Conservation (phyloP, 2,888 invertebrate species). For the Catocala nupta region DNA sequence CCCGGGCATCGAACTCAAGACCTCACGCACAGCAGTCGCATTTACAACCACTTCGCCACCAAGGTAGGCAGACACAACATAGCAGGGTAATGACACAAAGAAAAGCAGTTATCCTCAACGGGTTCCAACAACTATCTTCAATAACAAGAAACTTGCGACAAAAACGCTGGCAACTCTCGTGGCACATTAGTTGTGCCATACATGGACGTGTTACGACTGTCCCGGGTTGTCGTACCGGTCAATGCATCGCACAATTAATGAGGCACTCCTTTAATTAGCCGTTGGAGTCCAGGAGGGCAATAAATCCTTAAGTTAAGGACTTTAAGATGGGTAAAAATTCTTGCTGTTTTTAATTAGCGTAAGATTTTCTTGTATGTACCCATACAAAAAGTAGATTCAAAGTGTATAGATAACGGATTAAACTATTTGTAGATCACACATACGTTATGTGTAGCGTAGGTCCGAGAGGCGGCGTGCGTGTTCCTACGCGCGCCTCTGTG, state of each 20-base stretch:
- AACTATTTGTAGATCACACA: too few relatives aligned
- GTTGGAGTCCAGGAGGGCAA: slow-evolving; percentile 31
- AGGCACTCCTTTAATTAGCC: slow-evolving; percentile 47
- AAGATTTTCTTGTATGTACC: too few relatives aligned
- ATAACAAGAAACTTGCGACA: neutral
- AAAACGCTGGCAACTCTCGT: slow-evolving; percentile 5
- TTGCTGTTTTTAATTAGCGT: neutral
- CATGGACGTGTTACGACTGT: slow-evolving; percentile 32
- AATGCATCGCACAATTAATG: slow-evolving; percentile 45
- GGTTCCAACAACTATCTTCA: neutral
- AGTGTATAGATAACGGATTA: too few relatives aligned
- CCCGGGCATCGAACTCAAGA: too few relatives aligned
- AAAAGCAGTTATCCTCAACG: neutral
- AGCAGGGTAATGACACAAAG: neutral
- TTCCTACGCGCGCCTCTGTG: too few relatives aligned
- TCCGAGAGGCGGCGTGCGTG: too few relatives aligned
- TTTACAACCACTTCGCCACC: too few relatives aligned
- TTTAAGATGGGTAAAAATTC: neutral
- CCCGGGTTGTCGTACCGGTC: slow-evolving; percentile 33
- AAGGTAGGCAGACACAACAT: neutral
- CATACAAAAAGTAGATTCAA: too few relatives aligned
- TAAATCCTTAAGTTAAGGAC: slow-evolving; percentile 25
- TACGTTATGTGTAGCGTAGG: too few relatives aligned
- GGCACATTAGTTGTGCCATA: slow-evolving; percentile 48
- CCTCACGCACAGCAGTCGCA: too few relatives aligned